phyloP scores from a whole-genome alignment of 2,797 vertebrate genomes.

The Enoplosus armatus region DNA sequence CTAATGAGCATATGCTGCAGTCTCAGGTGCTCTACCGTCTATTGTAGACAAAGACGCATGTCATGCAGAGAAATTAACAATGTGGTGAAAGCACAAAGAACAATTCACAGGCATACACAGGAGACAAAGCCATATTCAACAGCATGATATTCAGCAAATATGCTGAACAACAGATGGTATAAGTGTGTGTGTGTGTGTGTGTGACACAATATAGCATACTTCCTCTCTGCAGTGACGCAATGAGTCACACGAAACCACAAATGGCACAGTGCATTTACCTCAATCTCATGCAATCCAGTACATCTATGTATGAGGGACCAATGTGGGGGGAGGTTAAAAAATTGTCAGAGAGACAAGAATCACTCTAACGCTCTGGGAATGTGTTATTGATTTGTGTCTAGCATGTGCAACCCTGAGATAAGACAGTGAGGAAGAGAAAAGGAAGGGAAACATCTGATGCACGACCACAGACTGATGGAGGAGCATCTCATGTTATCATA shows the following conservation, averaged over 20 bases:
- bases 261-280: conserved; percentile 14
- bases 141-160: conserved; percentile 17
- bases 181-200: conserved; percentile 36
- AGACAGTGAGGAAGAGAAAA: conserved; percentile 15
- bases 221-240: conserved; percentile 57
- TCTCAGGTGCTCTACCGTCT: conserved; percentile 23
- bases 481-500: conserved; percentile 2
- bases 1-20: conserved; percentile 39
- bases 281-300: neutral
- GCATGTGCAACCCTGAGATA: conserved; percentile 52
- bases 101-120: conserved; percentile 8
- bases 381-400: conserved; percentile 4
- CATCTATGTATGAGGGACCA: neutral
- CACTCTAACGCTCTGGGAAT: conserved; percentile 4
- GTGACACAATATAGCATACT: conserved; percentile 34
- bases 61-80: conserved; percentile 34
- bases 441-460: neutral
- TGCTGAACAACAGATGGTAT: conserved; percentile 59
- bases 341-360: conserved; percentile 25
- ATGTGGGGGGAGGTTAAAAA: conserved; percentile 3
- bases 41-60: conserved; percentile 31
- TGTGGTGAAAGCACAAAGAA: conserved; percentile 28
- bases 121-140: conserved; percentile 5
- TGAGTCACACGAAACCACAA: conserved; percentile 53
- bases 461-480: neutral